These are phyloP conservation scores for Cylas formicarius DNA, from an alignment of 1,140 invertebrate species.

Conservation along the genomic window DNA sequence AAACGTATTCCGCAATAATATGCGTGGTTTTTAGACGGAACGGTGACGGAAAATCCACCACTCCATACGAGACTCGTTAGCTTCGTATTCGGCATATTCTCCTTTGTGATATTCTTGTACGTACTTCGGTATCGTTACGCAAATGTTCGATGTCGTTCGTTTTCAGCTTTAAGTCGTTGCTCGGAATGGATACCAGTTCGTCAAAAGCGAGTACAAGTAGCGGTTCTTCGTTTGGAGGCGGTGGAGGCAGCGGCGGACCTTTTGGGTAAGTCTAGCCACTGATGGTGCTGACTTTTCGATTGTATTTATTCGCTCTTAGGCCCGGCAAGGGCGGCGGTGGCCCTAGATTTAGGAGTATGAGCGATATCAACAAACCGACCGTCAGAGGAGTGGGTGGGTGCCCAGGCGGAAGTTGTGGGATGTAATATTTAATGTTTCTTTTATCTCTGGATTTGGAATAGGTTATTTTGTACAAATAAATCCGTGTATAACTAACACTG, in stretches of 20 bases:
- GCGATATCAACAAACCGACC: constrained; percentile 31
- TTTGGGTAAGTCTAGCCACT: constrained; percentile 18
- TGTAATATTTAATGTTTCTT: too few relatives aligned
- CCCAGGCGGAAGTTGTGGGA: constrained; percentile 27
- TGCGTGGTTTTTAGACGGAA: constrained; percentile 32
- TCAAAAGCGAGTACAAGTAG: constrained; percentile 9
- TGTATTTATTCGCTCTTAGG: constrained; percentile 25
- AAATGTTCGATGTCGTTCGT: constrained; percentile 13
- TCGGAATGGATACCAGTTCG: constrained; percentile 31
- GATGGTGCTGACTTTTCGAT: background rate
- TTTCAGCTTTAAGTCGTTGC: constrained; percentile 36
- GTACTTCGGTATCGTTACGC: constrained; percentile 14
- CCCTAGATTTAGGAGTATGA: constrained; percentile 30
- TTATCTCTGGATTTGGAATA: too few relatives aligned
- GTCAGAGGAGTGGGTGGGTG: constrained; percentile 21
- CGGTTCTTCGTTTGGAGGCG: constrained; percentile 23
- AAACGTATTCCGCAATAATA: background rate
- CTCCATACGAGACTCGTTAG: constrained; percentile 28
- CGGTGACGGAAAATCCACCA: constrained; percentile 30
- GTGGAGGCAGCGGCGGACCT: constrained; percentile 27
- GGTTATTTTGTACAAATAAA: too few relatives aligned
- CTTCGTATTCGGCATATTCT: constrained; percentile 36
- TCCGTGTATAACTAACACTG: too few relatives aligned
- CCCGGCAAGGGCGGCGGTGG: constrained; percentile 32
- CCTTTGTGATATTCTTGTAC: constrained; percentile 39